A percentile compares a stretch with the other conserved stretches of the same genome.
Conservation (phyloP, 2,888 invertebrate genomes). For the Colletes collaris region DNA sequence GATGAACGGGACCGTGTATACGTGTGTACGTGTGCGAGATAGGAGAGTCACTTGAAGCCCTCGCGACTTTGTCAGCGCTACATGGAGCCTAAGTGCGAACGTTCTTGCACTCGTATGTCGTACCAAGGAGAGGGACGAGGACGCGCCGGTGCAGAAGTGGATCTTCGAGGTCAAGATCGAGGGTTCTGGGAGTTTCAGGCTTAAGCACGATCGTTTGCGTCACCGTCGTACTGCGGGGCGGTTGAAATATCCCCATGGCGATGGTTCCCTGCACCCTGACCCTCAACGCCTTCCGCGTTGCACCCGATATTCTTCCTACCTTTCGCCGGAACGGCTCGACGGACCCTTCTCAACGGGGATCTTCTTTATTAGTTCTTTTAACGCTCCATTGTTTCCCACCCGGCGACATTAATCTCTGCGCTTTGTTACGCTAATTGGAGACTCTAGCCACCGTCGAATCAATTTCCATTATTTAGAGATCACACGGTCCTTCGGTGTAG, state of each 20-base stretch:
- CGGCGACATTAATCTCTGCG: not conserved
- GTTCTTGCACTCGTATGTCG: conserved; percentile 73
- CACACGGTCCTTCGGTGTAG: too few relatives aligned
- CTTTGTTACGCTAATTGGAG: not conserved
- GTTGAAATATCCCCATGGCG: conserved; percentile 38
- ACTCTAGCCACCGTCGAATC: not conserved
- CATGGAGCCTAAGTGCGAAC: conserved; percentile 74
- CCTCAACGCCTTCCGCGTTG: not conserved
- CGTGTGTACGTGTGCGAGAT: conserved; percentile 41
- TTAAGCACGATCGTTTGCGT: conserved; percentile 72
- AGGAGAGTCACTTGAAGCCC: conserved; percentile 67
- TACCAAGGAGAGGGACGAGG: conserved; percentile 71
- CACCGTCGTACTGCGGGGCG: conserved; percentile 53
- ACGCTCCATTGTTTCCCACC: not conserved
- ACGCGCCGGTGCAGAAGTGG: conserved; percentile 57
- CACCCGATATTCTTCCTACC: conserved; percentile 19
- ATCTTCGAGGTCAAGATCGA: conserved; percentile 73
- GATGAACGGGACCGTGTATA: conserved; percentile 10
- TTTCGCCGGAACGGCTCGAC: not conserved
- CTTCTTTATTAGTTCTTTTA: not conserved
- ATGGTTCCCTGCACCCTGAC: not conserved
- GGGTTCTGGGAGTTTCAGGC: conserved; percentile 64
- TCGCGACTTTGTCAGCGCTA: conserved; percentile 80
- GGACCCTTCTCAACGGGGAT: not conserved
- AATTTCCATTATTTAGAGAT: too few relatives aligned